Evolutionary conservation across 2,888 invertebrate species (phyloP).

Genomic region (Tenodera sinensis): DNA sequence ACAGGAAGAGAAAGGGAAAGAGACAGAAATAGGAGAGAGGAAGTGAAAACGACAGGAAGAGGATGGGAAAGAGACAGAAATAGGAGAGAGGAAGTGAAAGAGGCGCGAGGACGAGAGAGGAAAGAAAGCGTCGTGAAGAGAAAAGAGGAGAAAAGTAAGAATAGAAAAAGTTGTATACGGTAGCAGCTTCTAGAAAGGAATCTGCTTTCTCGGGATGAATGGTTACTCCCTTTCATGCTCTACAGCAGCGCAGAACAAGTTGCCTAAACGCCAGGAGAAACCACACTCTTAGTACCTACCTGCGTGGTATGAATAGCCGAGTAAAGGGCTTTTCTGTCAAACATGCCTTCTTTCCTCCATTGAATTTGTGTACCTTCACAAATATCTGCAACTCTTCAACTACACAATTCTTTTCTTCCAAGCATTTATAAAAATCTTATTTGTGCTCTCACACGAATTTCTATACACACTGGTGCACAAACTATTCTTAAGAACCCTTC

Average conservation of each 20-base stretch:
- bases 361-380: too few species aligned
- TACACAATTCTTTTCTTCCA: too few species aligned
- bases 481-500: too few species aligned
- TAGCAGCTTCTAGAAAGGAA: not conserved
- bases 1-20: not conserved
- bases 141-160: not conserved
- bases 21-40: not conserved
- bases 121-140: not conserved
- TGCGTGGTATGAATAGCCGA: not conserved
- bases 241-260: not conserved
- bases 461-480: too few species aligned
- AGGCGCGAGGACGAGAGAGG: too few species aligned
- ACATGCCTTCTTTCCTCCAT: too few species aligned
- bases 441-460: too few species aligned
- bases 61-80: not conserved
- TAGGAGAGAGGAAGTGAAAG: not conserved
- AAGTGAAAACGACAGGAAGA: not conserved
- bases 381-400: too few species aligned
- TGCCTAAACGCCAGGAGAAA: not conserved
- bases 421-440: too few species aligned
- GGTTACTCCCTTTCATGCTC: not conserved
- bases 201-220: not conserved
- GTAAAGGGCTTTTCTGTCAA: too few species aligned
- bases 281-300: not conserved
- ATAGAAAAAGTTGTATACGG: not conserved